phyloP scores from a whole-genome alignment of 2,888 invertebrate genomes.

The Gerosis bhagava region DNA sequence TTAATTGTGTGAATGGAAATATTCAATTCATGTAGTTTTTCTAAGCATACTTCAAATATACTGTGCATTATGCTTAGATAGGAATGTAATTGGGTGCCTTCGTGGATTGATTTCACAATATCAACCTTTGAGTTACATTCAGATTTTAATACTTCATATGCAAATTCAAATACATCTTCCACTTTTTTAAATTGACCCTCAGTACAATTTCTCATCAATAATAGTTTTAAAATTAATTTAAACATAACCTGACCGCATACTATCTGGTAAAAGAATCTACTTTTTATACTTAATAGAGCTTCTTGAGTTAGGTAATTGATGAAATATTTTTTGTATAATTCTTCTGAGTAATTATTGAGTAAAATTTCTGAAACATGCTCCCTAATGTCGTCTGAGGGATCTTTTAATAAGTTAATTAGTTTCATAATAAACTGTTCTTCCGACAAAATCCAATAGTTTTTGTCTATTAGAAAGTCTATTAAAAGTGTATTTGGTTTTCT shows the following conservation, averaged over 20 bases:
- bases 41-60: slow-evolving; percentile 50
- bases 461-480: slow-evolving; percentile 57
- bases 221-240: slow-evolving; percentile 69
- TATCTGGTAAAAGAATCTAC: slow-evolving; percentile 83
- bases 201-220: slow-evolving; percentile 42
- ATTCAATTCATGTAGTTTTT: slow-evolving; percentile 44
- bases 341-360: slow-evolving; percentile 64
- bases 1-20: slow-evolving; percentile 40
- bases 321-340: slow-evolving; percentile 45
- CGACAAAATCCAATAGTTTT: slow-evolving; percentile 64
- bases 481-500: slow-evolving; percentile 51
- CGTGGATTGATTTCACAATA: slow-evolving; percentile 72
- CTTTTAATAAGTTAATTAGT: slow-evolving; percentile 77
- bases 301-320: slow-evolving; percentile 56
- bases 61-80: slow-evolving; percentile 59
- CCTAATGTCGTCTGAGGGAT: slow-evolving; percentile 84
- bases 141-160: slow-evolving; percentile 47
- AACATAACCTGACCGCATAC: slow-evolving; percentile 82
- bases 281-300: slow-evolving; percentile 73
- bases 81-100: slow-evolving; percentile 78
- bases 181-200: slow-evolving; percentile 46
- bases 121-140: slow-evolving; percentile 56
- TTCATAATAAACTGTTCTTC: slow-evolving; percentile 59
- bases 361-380: slow-evolving; percentile 77
- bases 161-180: slow-evolving; percentile 59